These are phyloP conservation scores for Dasyurus viverrinus DNA, from an alignment of 2,113 vertebrate genomes.

Conservation along the genomic window DNA sequence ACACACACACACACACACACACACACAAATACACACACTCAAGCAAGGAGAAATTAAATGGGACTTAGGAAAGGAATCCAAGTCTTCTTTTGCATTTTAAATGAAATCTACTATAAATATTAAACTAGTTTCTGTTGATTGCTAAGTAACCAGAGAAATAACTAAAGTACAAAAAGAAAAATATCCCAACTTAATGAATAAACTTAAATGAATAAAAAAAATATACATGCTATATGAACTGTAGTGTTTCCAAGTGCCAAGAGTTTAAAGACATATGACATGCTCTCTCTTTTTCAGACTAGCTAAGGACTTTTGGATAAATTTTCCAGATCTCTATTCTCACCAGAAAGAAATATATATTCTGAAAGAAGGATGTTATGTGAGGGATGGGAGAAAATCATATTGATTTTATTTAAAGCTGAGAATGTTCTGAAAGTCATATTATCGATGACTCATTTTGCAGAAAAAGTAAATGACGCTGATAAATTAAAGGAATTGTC, in stretches of 20 bases:
- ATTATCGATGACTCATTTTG: not conserved
- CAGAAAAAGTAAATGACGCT: not conserved
- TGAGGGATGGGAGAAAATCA: not conserved
- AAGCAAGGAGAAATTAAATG: not conserved
- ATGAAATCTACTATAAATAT: not conserved
- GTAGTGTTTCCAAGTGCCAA: slow-evolving; percentile 12
- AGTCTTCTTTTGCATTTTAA: slow-evolving; percentile 10
- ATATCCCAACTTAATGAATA: not conserved
- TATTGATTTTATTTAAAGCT: not conserved
- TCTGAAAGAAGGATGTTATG: not conserved
- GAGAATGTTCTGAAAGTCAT: not conserved
- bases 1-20: too few species aligned
- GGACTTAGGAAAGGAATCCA: not conserved
- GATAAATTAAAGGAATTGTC: not conserved
- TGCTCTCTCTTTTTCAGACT: not conserved
- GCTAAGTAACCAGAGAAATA: not conserved
- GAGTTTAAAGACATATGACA: slow-evolving; percentile 23
- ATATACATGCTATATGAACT: not conserved
- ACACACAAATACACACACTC: not conserved
- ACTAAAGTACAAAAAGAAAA: not conserved
- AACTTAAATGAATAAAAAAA: not conserved
- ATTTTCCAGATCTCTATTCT: not conserved
- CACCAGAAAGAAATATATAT: not conserved
- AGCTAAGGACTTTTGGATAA: not conserved
- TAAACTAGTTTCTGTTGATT: not conserved